Evolutionary conservation across 2,888 invertebrate species (phyloP), one percentile per base, ranked within the genome.

Genomic region (Troides oblongomaculatus): DNA sequence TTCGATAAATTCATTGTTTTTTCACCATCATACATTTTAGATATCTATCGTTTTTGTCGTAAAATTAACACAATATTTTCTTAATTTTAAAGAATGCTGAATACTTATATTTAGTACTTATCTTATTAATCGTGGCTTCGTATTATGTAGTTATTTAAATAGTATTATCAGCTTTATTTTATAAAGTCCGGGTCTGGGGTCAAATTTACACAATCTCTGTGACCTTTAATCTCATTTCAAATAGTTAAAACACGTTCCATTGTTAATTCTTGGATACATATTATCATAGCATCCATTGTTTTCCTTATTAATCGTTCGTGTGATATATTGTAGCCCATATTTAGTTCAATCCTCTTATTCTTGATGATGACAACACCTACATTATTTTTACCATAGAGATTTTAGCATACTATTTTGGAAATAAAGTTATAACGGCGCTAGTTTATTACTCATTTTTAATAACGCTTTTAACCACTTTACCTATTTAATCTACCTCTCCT

Each of bases 141-240:
- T 64, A n/a, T 64, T 14, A 65, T 12, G 75, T 78, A 77, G 76
- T 75, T 81, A 81, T 80, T 84, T 79, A 81, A 84, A 85, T 84
- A 83, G 74, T 76, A 79, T 79, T 73, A 56, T 67, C 68, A 60
- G 69, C 72, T 74, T 78, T 87, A 89, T 89, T 86, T 71, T 72
- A 63, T 72, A 82, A 82, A 82, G 86, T 90, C 90, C 90, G 91
- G 90, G 88, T 87, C 81, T 82, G 78, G 79, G 89, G 88, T 90
- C 89, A 85, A 86, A 85, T 87, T 89, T 85, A 88, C 81, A 86
- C 89, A 89, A 91, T 90, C 88, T 84, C 77, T 71, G 80, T 79
- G 87, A 89, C 89, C 90, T 89, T 87, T 90, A 88, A 86, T 91
- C 88, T 87, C 79, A 78, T 84, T 88, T 85, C 81, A 87, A 87